Conservation (phyloP, 2,888 invertebrate species). For the Eumerus sabulonum region DNA sequence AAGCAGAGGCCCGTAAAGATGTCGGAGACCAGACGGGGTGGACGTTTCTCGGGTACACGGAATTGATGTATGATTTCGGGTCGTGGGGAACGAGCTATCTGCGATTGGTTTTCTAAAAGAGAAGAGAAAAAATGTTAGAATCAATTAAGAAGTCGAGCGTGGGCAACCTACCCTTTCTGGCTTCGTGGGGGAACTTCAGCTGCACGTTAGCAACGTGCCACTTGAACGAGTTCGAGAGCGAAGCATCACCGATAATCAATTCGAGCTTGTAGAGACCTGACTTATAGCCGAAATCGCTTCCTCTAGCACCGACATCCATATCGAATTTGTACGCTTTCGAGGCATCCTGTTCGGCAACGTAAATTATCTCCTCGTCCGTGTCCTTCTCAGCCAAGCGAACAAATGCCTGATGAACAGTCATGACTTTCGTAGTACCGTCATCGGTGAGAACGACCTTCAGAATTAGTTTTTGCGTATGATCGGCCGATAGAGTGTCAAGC, state of each 20-base stretch:
- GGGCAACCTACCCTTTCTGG: slow-evolving; percentile 72
- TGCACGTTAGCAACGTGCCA: slow-evolving; percentile 91
- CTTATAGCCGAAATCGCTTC: slow-evolving; percentile 86
- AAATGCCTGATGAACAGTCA: slow-evolving; percentile 92
- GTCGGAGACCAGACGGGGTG: slow-evolving; percentile 92
- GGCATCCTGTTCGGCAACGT: slow-evolving; percentile 93
- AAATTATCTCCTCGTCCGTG: slow-evolving; percentile 91
- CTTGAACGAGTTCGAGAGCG: slow-evolving; percentile 92
- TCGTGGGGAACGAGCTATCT: slow-evolving; percentile 79
- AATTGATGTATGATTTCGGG: slow-evolving; percentile 89
- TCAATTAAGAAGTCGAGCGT: too few relatives aligned
- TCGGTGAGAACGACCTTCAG: slow-evolving; percentile 90
- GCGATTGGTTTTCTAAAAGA: slow-evolving; percentile 70
- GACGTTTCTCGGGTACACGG: slow-evolving; percentile 94
- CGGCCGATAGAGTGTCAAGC: slow-evolving; percentile 86
- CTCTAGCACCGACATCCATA: slow-evolving; percentile 90
- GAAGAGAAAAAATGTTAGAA: too few relatives aligned
- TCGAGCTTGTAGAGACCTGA: slow-evolving; percentile 91
- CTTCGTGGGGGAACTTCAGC: slow-evolving; percentile 84
- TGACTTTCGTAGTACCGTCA: slow-evolving; percentile 83
- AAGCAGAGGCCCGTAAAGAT: slow-evolving; percentile 92
- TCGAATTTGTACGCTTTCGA: slow-evolving; percentile 92
- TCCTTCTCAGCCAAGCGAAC: slow-evolving; percentile 85
- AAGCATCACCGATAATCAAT: slow-evolving; percentile 93
- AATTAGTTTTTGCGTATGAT: slow-evolving; percentile 92